phyloP scores from a whole-genome alignment of 2,113 vertebrate species.

The Cercopithecus mona region DNA sequence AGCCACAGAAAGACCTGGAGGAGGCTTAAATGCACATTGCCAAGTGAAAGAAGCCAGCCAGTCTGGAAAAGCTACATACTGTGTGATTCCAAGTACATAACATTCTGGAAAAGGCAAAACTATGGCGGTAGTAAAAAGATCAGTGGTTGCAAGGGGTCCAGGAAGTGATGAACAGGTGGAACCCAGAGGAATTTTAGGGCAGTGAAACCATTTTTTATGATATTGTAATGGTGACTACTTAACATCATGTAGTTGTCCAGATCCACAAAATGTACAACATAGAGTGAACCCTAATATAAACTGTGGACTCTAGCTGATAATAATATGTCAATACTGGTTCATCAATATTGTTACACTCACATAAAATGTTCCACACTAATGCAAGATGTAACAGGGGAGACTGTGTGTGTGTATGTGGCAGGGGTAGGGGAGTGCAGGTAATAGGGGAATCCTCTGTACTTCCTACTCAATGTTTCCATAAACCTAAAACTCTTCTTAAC shows the following conservation, averaged over 20 bases:
- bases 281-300: not conserved
- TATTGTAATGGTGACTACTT: not conserved
- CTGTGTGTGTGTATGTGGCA: not conserved
- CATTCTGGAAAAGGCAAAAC: not conserved
- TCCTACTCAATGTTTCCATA: not conserved
- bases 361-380: not conserved
- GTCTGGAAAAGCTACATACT: not conserved
- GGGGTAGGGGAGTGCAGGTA: too few species aligned
- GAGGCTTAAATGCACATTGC: not conserved
- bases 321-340: not conserved
- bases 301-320: not conserved
- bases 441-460: not conserved
- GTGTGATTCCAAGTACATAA: not conserved
- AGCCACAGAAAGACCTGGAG: not conserved
- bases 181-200: not conserved
- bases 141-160: not conserved
- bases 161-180: fast-evolving
- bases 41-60: not conserved
- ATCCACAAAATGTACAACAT: not conserved
- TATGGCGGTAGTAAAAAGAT: too few species aligned
- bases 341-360: not conserved
- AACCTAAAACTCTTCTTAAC: not conserved
- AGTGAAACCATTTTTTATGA: not conserved
- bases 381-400: not conserved
- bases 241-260: not conserved